Evolutionary conservation across 2,113 vertebrate species (phyloP).

Genomic region (Poeciliopsis retropinna): DNA sequence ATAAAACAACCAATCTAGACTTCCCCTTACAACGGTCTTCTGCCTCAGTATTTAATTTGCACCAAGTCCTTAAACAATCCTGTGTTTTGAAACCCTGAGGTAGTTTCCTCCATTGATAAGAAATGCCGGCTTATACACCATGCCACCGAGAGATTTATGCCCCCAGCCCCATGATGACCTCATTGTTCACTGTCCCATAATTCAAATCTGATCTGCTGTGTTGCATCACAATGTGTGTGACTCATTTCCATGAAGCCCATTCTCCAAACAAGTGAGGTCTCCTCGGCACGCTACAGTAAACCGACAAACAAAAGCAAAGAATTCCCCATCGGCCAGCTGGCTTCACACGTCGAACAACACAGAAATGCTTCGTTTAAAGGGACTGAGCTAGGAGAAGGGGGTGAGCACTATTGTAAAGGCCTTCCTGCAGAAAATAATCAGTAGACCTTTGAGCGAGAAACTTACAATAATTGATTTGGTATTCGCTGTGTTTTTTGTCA

Average conservation of each 20-base stretch:
- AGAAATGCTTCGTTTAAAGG: conserved; percentile 42
- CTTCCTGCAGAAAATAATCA: conserved; percentile 74
- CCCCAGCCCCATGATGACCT: conserved; percentile 73
- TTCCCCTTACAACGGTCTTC: conserved; percentile 61
- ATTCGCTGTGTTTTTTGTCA: conserved; percentile 53
- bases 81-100: conserved; percentile 32
- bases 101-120: conserved; percentile 72
- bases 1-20: conserved; percentile 42
- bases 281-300: conserved; percentile 28
- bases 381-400: conserved; percentile 37
- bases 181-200: conserved; percentile 78
- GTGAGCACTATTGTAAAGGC: conserved; percentile 68
- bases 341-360: conserved; percentile 42
- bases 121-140: conserved; percentile 52
- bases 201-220: conserved; percentile 74
- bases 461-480: conserved; percentile 71
- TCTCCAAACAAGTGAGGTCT: conserved; percentile 57
- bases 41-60: conserved; percentile 25
- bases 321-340: conserved; percentile 51
- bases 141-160: conserved; percentile 63
- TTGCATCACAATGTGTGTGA: conserved; percentile 75
- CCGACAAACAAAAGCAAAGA: conserved; percentile 37
- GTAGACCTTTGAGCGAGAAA: conserved; percentile 67
- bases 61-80: conserved; percentile 52
- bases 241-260: conserved; percentile 66